These are phyloP conservation scores for Avahi laniger DNA, from an alignment of 2,797 vertebrate species.

Conservation along the genomic window DNA sequence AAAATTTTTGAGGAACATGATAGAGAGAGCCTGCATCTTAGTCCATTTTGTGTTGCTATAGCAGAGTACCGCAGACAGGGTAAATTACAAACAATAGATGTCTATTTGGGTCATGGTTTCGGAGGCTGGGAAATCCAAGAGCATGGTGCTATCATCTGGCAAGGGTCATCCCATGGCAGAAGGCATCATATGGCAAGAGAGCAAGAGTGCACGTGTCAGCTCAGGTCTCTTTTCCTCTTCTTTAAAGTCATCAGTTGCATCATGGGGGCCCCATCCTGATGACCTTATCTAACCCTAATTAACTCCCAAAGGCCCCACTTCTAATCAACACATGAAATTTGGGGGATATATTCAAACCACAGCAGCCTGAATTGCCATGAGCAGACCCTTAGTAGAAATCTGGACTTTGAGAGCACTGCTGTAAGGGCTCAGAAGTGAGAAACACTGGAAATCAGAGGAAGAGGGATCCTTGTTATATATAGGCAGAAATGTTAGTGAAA, in stretches of 20 bases:
- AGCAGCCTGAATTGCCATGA: background rate
- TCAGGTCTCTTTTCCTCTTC: background rate
- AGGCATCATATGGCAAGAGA: background rate
- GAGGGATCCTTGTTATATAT: background rate
- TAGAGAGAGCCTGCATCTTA: background rate
- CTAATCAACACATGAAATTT: background rate
- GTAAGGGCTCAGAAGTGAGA: background rate
- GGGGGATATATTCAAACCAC: background rate
- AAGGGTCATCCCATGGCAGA: background rate
- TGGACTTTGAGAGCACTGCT: background rate
- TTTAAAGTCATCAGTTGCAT: background rate
- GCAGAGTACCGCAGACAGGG: background rate
- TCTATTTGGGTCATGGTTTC: background rate
- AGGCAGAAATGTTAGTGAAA: background rate
- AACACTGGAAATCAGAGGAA: background rate
- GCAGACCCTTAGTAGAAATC: background rate
- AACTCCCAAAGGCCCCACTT: background rate
- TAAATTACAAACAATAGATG: background rate
- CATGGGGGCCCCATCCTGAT: background rate
- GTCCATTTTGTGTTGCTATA: background rate
- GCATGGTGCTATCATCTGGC: background rate
- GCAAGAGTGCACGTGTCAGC: background rate
- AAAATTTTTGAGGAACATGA: background rate
- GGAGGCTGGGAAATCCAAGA: background rate
- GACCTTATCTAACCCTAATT: background rate